Evolutionary conservation across 2,888 invertebrate genomes (phyloP).

Genomic region (Zaprionus bogoriensis): DNA sequence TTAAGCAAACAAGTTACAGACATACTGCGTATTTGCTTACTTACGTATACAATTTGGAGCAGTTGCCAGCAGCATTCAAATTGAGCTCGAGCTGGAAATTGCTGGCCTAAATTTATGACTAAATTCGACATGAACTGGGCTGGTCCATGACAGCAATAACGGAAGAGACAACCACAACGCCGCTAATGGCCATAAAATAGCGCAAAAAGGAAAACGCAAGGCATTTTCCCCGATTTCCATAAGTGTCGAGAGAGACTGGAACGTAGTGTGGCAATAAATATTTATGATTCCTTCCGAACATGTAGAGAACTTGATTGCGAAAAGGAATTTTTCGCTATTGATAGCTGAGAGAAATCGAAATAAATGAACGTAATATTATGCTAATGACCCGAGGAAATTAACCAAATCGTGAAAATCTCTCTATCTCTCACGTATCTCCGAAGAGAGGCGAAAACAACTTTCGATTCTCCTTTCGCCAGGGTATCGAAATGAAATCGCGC

Average conservation of each 20-base stretch:
- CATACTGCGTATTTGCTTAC: neutral
- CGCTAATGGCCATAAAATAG: conserved; percentile 44
- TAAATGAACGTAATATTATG: too few species aligned
- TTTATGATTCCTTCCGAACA: too few species aligned
- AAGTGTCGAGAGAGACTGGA: neutral
- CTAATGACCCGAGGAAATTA: too few species aligned
- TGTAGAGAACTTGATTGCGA: too few species aligned
- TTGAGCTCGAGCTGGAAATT: conserved; percentile 27
- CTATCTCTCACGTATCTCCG: neutral
- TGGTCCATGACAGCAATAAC: conserved; percentile 28
- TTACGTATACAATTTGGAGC: conserved; percentile 35
- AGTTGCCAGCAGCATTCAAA: conserved; percentile 6
- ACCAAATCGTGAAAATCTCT: neutral
- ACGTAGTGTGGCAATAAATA: neutral
- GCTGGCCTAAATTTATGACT: conserved; percentile 37
- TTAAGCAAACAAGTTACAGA: conserved; percentile 53
- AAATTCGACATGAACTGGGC: conserved; percentile 36
- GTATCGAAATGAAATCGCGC: conserved; percentile 32
- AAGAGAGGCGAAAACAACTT: neutral
- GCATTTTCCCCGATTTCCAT: conserved; percentile 42
- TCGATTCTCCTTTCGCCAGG: neutral
- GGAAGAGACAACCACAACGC: neutral
- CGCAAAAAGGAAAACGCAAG: conserved; percentile 44
- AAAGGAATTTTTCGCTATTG: too few species aligned
- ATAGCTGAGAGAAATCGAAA: too few species aligned